Evolutionary conservation across 2,113 vertebrate genomes (phyloP), one percentile per base, ranked within the genome.

Genomic region (Prunella himalayana): DNA sequence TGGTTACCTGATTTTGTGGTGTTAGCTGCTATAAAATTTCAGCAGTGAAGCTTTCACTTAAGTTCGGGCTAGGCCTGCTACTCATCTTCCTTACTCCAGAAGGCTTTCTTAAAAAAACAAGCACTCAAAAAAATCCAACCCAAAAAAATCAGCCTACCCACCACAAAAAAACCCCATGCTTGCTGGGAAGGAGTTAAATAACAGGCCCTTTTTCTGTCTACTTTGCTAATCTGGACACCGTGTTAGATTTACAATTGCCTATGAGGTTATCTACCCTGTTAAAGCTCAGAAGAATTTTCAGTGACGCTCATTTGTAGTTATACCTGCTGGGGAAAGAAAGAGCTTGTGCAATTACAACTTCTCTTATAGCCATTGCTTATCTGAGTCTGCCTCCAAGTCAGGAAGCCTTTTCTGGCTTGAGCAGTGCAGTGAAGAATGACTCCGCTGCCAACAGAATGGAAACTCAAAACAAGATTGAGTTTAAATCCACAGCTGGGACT

Each of bases 401-500:
- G 50, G 84, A 90, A 95, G 56, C 35, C 88, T 92, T 96, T 96
- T 94, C 85, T 79, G 94, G 95, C 15, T 83, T 89, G 96, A 96
- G 88, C 96, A 95, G 78, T 85, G 83, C 91, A 86, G 86, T 97
- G 95, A 98, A 96, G 97, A 97, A 98, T 97, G 96, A 96, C 93
- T 95, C 75, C 0, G 68, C 79, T 88, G 86, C 94, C 20, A 97
- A 84, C 80, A 91, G 94, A 98, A 95, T 96, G 92, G 95, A 97
- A 98, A 96, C 94, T 94, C 91, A 92, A 95, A 97, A 98, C 56
- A 44, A 98, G 95, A 97, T 96, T 95, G 97, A 92, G 86, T 97
- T 97, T 97, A 97, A 97, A 98, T 97, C 95, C 97, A 96, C 95
- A 97, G 94, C 95, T 96, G 92, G 91, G 93, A 95, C 92, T 94